These are phyloP conservation scores for Petrolisthes cinctipes DNA, from an alignment of 2,888 invertebrate species.

Conservation along the genomic window DNA sequence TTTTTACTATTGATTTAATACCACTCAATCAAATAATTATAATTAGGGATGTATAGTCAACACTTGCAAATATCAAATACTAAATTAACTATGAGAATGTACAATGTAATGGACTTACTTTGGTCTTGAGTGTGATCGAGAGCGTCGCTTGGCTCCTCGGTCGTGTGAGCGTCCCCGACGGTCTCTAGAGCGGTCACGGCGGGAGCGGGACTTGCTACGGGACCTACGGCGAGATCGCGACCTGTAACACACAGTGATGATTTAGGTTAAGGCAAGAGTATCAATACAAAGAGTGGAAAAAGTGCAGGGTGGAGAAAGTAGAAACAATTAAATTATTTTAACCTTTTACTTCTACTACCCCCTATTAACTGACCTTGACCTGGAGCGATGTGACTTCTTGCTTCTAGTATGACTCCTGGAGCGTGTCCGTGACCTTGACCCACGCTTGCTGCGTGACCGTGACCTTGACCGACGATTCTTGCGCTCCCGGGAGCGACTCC, in stretches of 20 bases:
- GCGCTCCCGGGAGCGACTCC: slow-evolving; percentile 40
- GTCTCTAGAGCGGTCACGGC: slow-evolving; percentile 43
- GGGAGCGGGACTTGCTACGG: slow-evolving; percentile 50
- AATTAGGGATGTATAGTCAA: no score
- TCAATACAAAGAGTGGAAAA: no score
- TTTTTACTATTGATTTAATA: no score
- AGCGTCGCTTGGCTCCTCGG: slow-evolving; percentile 36
- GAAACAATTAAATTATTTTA: neutral
- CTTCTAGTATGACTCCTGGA: slow-evolving; percentile 40
- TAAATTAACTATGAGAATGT: no score
- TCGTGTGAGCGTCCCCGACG: slow-evolving; percentile 47
- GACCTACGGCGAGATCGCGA: slow-evolving; percentile 42
- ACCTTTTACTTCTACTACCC: neutral
- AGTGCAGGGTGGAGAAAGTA: neutral
- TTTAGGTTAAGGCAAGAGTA: no score
- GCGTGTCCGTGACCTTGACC: slow-evolving; percentile 28
- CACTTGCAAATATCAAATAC: no score
- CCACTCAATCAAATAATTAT: no score
- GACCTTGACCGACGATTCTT: slow-evolving; percentile 47
- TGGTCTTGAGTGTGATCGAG: slow-evolving; percentile 42
- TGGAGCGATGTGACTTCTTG: slow-evolving; percentile 47
- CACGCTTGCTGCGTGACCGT: slow-evolving; percentile 42
- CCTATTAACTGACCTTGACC: slow-evolving; percentile 37
- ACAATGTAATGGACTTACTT: slow-evolving; percentile 30
- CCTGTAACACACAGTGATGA: neutral